Evolutionary conservation across 1,140 invertebrate species (phyloP), one percentile per base, ranked within the genome.

Genomic region (Bombus difficillimus): DNA sequence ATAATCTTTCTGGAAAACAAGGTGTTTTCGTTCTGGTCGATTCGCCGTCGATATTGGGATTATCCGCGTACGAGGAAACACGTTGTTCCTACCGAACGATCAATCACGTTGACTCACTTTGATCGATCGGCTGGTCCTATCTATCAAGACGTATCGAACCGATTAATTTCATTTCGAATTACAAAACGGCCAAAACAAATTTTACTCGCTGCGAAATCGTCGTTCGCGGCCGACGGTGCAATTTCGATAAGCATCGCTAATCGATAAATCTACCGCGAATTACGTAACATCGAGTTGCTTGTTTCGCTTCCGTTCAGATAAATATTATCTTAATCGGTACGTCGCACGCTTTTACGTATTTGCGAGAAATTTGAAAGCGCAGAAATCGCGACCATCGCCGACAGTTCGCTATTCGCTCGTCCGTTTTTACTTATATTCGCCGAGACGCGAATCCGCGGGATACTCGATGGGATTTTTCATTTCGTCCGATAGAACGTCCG

Each of bases 101-200:
- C 25, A 0, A 59, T 59, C 57, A 0, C 57, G 0, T 25, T 0
- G 25, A 28, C 57, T 28, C 57, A 3, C 25, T 3, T 4, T 12
- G 57, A 59, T 59, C 57, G 57, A 59, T n/a, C n/a, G 62, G 12
- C n/a, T 0, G 2, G 1, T 6, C 12, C 28, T 32, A n/a, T n/a
- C 62, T n/a, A 4, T n/a, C 2, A 0, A 6, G 10, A 15, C n/a
- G 2, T 5, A 15, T 64, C 62, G n/a, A 5, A 0, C 1, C 28
- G 59, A 64, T 18, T 2, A 1, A 64, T 32, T 32, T n/a, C n/a
- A 32, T 15, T 64, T 64, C 62, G 25, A 59, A 59, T 59, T 0
- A 13, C 28, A 4, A n/a, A 13, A n/a, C n/a, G 3, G 13, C 4
- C n/a, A n/a, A n/a, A 64, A 28, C 25, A 59, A 59, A 28, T 28